Evolutionary conservation across 2,888 invertebrate species (phyloP).

Genomic region (Heliconius ismenius): DNA sequence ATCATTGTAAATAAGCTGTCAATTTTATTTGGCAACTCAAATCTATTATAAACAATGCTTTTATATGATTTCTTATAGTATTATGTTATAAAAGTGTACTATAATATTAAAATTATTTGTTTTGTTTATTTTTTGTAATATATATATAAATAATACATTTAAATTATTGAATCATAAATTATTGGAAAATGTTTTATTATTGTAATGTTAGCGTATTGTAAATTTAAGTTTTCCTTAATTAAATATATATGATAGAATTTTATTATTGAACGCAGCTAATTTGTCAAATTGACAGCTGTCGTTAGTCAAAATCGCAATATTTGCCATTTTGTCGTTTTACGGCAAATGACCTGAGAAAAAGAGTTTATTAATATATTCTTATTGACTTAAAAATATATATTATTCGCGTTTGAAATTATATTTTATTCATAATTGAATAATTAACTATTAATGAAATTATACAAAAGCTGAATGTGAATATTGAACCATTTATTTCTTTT

Average conservation of each 20-base stretch:
- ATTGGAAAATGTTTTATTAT: too few species aligned
- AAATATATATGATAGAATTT: neutral
- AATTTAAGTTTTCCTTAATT: neutral
- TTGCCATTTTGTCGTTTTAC: slow-evolving; percentile 18
- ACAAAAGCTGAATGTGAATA: neutral
- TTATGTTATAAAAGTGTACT: neutral
- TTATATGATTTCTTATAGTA: neutral
- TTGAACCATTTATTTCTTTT: neutral
- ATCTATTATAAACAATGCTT: neutral
- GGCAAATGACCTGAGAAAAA: neutral
- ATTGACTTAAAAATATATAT: neutral
- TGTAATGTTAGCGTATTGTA: neutral
- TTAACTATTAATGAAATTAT: neutral
- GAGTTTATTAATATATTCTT: neutral
- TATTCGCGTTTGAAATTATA: neutral
- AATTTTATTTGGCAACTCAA: neutral
- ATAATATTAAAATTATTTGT: neutral
- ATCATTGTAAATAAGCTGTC: neutral
- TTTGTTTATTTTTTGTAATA: neutral
- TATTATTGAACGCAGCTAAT: slow-evolving; percentile 20
- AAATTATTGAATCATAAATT: too few species aligned
- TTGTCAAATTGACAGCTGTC: slow-evolving; percentile 28
- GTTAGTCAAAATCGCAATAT: neutral
- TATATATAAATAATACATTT: neutral
- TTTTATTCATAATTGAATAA: neutral